Base-by-base conservation (phyloP, 2,888 invertebrate species). In the Seira ritae region DNA sequence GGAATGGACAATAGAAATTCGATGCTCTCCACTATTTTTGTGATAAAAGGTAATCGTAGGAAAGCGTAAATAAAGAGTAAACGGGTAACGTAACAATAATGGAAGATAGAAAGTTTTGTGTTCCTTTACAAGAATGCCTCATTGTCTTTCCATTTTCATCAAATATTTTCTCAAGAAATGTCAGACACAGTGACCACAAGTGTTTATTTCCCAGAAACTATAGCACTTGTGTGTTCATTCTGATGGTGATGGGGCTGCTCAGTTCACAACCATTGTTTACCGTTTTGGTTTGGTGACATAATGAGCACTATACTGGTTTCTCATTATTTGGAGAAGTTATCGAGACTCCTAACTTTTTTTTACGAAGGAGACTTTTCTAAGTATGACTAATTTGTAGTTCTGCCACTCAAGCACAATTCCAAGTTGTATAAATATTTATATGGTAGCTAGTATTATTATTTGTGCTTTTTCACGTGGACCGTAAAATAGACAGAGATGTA, bases 121-220 rank as follows among this genome's bases (percentile, higher is more conserved):
- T 31, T 31, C 31, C 8, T 2, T 31, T 31, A 31, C 8, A 31
- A 31, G 8, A 31, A 31, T 31, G 8, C 2, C 8, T 8, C 31
- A 31, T 12, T n/a, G 50, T 50, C 50, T 50, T 50, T 15, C 50
- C 12, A 15, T 50, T 50, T 3, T 50, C 50, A 50, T 50, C 50
- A 50, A 50, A 50, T 50, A 50, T 50, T 50, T 50, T 50, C 50
- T 50, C 50, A 50, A 50, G 50, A 50, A 12, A 50, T 50, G 50
- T 50, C 50, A 50, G 50, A 3, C 6, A 50, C 50, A 50, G 50
- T 50, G 50, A 50, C 50, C 50, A 50, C 50, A 50, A 50, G 50
- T 50, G 50, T 50, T 50, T 50, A 3, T 50, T 50, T 50, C 50
- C 50, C 50, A 12, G 17, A 50, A 15, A 31, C 31, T 31, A 31